Percentiles rank a stretch among this genome's conserved stretches.
These are phyloP conservation scores for Onychomys torridus DNA, from an alignment of 2,797 vertebrate species.

Conservation along the genomic window DNA sequence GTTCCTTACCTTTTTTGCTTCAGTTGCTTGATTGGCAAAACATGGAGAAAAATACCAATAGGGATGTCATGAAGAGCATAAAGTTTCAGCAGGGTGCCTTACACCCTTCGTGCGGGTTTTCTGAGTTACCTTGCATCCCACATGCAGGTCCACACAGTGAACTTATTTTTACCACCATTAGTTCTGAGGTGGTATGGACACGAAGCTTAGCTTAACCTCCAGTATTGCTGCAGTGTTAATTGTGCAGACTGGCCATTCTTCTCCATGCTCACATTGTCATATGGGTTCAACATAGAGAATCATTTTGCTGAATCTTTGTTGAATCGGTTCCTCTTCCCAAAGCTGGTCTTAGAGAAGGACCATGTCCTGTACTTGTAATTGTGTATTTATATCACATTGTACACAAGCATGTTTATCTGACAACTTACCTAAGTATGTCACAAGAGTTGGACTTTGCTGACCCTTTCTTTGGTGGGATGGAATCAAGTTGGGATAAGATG, in stretches of 20 bases:
- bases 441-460: neutral
- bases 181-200: neutral
- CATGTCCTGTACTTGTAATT: neutral
- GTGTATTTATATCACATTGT: neutral
- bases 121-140: neutral
- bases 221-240: too few relatives aligned
- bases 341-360: neutral
- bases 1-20: neutral
- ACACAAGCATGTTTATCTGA: neutral
- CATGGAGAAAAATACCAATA: neutral
- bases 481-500: neutral
- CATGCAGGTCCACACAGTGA: neutral
- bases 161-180: neutral
- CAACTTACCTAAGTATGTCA: neutral
- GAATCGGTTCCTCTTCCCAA: neutral
- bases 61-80: neutral
- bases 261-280: neutral
- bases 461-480: neutral
- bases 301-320: neutral
- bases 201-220: neutral
- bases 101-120: neutral
- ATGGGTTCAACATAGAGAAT: neutral
- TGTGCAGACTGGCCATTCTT: neutral
- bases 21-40: slow-evolving; percentile 6
- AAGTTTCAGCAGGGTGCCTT: neutral